Evolutionary conservation across 2,888 invertebrate species (phyloP).

Genomic region (Drosophila formosana): DNA sequence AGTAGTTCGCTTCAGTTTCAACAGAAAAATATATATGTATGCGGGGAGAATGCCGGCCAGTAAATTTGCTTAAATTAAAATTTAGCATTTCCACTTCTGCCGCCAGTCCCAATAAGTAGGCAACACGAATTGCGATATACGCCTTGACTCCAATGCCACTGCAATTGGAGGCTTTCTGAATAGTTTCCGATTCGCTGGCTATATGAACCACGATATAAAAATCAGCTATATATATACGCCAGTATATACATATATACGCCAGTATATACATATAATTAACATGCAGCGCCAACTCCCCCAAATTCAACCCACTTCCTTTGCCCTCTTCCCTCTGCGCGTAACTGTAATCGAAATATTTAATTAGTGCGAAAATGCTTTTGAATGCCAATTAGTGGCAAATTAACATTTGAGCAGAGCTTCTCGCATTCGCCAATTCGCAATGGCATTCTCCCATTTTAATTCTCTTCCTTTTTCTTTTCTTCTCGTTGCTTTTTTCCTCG

Average conservation of each 20-base stretch:
- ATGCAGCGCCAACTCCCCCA: constrained; percentile 29
- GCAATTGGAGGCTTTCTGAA: constrained; percentile 41
- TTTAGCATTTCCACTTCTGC: constrained; percentile 50
- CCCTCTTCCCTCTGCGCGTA: constrained; percentile 15
- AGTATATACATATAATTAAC: constrained; percentile 52
- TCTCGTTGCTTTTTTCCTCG: constrained; percentile 14
- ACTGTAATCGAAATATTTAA: constrained; percentile 80
- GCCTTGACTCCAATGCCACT: constrained; percentile 45
- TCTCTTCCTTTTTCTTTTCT: constrained; percentile 11
- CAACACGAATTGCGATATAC: constrained; percentile 47
- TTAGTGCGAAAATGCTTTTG: constrained; percentile 81
- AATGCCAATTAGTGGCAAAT: constrained; percentile 81
- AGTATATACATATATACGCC: not conserved
- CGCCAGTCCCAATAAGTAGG: constrained; percentile 61
- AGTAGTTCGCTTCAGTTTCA: constrained; percentile 55
- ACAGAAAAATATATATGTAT: constrained; percentile 15
- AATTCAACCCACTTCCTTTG: constrained; percentile 1
- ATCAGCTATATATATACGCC: constrained; percentile 16
- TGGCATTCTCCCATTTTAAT: constrained; percentile 12
- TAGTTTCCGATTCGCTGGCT: constrained; percentile 72
- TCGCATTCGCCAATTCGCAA: constrained; percentile 34
- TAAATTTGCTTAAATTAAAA: constrained; percentile 74
- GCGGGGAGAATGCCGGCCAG: constrained; percentile 26
- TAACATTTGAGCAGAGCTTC: constrained; percentile 65
- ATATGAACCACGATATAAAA: constrained; percentile 56